Evolutionary conservation across 2,888 invertebrate species (phyloP).

Genomic region (Neoascia interrupta): DNA sequence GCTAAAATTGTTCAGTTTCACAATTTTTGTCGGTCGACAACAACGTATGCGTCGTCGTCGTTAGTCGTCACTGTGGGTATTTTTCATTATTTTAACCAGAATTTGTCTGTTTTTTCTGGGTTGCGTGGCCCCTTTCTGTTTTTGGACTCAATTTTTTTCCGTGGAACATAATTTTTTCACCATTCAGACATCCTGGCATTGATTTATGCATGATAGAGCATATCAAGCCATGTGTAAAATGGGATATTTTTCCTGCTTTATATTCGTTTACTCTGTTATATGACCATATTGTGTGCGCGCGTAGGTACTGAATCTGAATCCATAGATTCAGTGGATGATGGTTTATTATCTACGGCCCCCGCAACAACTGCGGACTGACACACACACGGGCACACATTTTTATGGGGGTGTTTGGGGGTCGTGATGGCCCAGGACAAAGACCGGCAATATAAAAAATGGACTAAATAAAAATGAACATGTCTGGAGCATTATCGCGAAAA

Average conservation of each 20-base stretch:
- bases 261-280: conserved; percentile 64
- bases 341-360: conserved; percentile 59
- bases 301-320: conserved; percentile 19
- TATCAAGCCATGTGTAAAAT: conserved; percentile 77
- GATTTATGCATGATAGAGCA: conserved; percentile 77
- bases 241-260: conserved; percentile 73
- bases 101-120: conserved; percentile 17
- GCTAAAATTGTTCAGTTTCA: conserved; percentile 60
- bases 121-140: conserved; percentile 6
- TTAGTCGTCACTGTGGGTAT: conserved; percentile 4
- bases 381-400: neutral
- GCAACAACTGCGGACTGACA: neutral
- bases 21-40: conserved; percentile 12
- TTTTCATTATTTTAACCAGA: conserved; percentile 55
- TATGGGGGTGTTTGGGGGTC: neutral
- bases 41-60: neutral
- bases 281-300: conserved; percentile 23
- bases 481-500: conserved; percentile 61
- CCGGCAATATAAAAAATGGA: conserved; percentile 44
- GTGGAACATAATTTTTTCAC: conserved; percentile 44
- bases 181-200: conserved; percentile 71
- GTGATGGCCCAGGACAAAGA: conserved; percentile 51
- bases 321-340: conserved; percentile 40
- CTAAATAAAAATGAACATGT: conserved; percentile 69
- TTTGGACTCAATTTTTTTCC: neutral